These are phyloP conservation scores for Thunnus albacares DNA, from an alignment of 2,797 vertebrate genomes.

Conservation along the genomic window DNA sequence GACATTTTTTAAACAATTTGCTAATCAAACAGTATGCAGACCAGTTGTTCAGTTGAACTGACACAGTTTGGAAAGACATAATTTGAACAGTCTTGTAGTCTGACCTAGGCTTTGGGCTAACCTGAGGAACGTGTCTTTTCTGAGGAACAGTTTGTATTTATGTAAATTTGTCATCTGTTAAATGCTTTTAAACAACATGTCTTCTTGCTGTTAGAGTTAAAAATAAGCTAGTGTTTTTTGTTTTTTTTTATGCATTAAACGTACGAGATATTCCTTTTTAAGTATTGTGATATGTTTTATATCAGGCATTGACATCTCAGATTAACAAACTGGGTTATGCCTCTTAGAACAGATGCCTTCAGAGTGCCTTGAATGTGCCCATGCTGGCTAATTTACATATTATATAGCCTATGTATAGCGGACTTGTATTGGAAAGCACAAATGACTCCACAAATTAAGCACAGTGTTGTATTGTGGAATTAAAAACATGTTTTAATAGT, in stretches of 20 bases:
- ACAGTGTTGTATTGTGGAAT: conserved; percentile 33
- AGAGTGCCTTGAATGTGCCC: conserved; percentile 46
- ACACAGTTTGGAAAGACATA: neutral
- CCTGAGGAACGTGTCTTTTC: conserved; percentile 5
- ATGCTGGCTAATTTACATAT: conserved; percentile 31
- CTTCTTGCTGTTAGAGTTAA: conserved; percentile 27
- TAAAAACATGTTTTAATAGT: conserved; percentile 30
- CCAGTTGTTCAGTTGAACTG: neutral
- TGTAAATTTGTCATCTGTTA: neutral
- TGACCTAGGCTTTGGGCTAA: conserved; percentile 58
- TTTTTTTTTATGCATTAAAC: neutral
- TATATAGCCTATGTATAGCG: neutral
- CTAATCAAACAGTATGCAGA: neutral
- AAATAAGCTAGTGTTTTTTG: neutral
- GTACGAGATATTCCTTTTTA: neutral
- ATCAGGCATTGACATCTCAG: conserved; percentile 5
- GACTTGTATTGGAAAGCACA: conserved; percentile 19
- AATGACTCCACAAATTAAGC: conserved; percentile 30
- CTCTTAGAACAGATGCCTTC: conserved; percentile 22
- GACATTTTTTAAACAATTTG: neutral
- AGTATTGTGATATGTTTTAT: conserved; percentile 9
- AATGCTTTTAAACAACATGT: neutral
- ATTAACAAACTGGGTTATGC: conserved; percentile 33
- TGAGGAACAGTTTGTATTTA: neutral
- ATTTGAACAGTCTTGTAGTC: conserved; percentile 25